A percentile compares a stretch with the other conserved stretches of the same genome.
Conservation (phyloP, 2,797 vertebrate species). For the Calcarius lapponicus region DNA sequence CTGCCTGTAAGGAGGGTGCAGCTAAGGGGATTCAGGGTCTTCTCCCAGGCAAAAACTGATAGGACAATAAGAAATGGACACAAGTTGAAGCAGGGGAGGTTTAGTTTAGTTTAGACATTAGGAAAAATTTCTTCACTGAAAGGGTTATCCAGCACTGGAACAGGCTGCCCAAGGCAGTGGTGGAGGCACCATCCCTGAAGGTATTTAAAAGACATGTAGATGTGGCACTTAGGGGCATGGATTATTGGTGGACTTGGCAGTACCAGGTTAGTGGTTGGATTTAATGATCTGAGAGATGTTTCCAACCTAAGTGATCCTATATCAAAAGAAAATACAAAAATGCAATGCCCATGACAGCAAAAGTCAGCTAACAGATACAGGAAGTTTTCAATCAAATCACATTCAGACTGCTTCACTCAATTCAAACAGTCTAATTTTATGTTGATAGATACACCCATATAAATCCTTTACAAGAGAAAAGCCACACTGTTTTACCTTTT, state of each 20-base stretch:
- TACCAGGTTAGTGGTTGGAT: neutral
- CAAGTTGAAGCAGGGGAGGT: neutral
- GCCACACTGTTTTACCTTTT: neutral
- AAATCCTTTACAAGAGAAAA: neutral
- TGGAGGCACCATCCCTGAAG: too few species aligned
- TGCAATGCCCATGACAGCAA: neutral
- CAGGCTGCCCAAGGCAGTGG: neutral
- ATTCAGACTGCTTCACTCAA: neutral
- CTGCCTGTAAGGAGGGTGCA: neutral
- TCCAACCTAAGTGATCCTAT: neutral
- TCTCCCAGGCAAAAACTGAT: neutral
- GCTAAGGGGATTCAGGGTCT: neutral
- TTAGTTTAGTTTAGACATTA: neutral
- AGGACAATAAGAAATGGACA: neutral
- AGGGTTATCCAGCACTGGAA: neutral
- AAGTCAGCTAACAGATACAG: neutral
- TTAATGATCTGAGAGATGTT: neutral
- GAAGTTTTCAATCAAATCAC: neutral
- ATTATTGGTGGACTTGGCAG: neutral
- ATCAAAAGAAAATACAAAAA: neutral
- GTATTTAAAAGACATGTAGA: neutral
- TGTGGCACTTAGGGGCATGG: neutral
- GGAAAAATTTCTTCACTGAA: neutral
- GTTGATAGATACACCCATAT: neutral
- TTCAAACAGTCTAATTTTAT: neutral